These are phyloP conservation scores for Enteromius treurensis DNA, from an alignment of 2,797 vertebrate species.

Conservation along the genomic window DNA sequence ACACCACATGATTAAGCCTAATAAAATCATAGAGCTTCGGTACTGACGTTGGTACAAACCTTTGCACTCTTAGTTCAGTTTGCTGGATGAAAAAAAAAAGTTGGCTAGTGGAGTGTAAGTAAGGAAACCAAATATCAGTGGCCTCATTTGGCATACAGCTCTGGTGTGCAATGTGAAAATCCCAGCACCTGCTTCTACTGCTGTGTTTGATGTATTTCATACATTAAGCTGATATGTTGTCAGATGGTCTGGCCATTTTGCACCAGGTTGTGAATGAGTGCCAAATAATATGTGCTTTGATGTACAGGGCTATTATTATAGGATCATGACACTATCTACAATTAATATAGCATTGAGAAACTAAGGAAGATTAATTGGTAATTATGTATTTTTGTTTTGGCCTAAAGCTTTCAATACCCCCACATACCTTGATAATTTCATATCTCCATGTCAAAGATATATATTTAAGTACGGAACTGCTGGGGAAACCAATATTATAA, in stretches of 20 bases:
- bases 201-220: slow-evolving; percentile 27
- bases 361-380: slow-evolving; percentile 13
- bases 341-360: slow-evolving; percentile 19
- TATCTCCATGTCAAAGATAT: background rate
- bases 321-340: background rate
- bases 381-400: background rate
- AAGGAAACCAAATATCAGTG: slow-evolving; percentile 38
- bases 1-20: background rate
- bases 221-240: slow-evolving; percentile 17
- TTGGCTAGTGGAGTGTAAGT: slow-evolving; percentile 16
- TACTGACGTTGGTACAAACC: background rate
- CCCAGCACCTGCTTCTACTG: slow-evolving; percentile 31
- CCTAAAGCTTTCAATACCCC: slow-evolving; percentile 1
- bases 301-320: background rate
- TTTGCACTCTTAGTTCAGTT: background rate
- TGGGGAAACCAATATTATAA: background rate
- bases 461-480: background rate
- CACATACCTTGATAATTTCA: background rate
- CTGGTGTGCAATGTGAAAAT: slow-evolving; percentile 25
- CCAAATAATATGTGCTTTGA: slow-evolving; percentile 2
- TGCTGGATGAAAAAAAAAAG: slow-evolving; percentile 16
- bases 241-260: slow-evolving; percentile 7
- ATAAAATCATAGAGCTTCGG: background rate
- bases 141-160: slow-evolving; percentile 35
- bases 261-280: slow-evolving; percentile 4